These are phyloP conservation scores for Euglossa dilemma DNA, from an alignment of 1,140 invertebrate genomes.

Conservation along the genomic window DNA sequence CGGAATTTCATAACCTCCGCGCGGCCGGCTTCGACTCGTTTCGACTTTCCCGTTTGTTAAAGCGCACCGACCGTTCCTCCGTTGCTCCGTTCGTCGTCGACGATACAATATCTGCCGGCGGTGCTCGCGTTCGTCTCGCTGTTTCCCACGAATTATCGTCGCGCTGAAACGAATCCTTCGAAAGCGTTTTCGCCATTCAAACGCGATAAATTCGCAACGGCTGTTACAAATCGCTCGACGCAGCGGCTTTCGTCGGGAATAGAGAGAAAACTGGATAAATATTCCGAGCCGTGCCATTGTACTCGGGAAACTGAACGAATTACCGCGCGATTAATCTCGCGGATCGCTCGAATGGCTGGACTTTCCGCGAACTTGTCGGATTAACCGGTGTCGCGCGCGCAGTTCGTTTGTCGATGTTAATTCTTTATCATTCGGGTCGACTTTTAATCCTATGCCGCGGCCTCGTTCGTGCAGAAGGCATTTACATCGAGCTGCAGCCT, in stretches of 20 bases:
- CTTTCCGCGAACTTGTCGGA: background rate
- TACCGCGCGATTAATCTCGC: background rate
- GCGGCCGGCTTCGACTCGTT: background rate
- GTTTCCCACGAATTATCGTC: background rate
- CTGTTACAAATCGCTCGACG: background rate
- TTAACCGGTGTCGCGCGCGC: background rate
- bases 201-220: background rate
- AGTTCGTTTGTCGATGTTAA: background rate
- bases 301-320: background rate
- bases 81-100: background rate
- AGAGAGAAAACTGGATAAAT: background rate
- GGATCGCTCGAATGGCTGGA: background rate
- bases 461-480: constrained; percentile 6
- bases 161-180: background rate
- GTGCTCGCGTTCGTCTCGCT: background rate
- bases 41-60: constrained; percentile 16
- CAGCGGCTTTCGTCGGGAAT: too few species aligned
- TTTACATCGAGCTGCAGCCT: background rate
- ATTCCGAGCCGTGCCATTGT: background rate
- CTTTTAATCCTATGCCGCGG: background rate
- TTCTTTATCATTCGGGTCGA: background rate
- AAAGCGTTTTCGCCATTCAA: background rate
- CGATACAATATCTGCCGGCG: too few species aligned
- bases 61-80: background rate
- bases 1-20: constrained; percentile 26